phyloP scores from a whole-genome alignment of 2,888 invertebrate genomes.

The Drosophila koepferae region DNA sequence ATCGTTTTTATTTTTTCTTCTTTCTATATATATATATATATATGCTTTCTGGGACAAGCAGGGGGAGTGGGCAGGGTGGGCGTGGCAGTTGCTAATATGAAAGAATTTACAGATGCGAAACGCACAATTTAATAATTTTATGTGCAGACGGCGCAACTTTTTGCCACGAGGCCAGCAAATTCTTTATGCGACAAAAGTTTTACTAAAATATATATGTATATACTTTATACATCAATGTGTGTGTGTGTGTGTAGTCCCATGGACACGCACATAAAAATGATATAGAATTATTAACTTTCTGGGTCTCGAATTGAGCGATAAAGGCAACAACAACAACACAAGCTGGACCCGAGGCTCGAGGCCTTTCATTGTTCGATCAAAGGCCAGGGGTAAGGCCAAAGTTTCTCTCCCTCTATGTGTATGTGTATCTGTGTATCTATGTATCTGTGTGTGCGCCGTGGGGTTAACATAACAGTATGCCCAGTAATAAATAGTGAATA shows the following conservation, averaged over 20 bases:
- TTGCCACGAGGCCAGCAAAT: slow-evolving; percentile 26
- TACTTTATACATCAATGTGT: neutral
- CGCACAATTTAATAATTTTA: slow-evolving; percentile 51
- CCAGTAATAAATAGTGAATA: slow-evolving; percentile 72
- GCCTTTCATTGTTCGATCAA: slow-evolving; percentile 20
- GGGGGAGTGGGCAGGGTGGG: too few relatives aligned
- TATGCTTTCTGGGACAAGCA: neutral
- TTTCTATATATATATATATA: too few relatives aligned
- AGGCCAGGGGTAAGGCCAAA: neutral
- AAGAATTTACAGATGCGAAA: slow-evolving; percentile 45
- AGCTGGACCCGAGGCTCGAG: slow-evolving; percentile 17
- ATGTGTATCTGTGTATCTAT: neutral
- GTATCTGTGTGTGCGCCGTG: slow-evolving; percentile 1
- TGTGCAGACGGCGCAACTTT: slow-evolving; percentile 40
- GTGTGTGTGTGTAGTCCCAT: slow-evolving; percentile 2
- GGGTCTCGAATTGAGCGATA: slow-evolving; percentile 35
- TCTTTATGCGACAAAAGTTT: slow-evolving; percentile 52
- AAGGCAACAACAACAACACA: slow-evolving; percentile 37
- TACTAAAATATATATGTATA: neutral
- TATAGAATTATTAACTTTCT: slow-evolving; percentile 75
- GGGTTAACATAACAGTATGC: slow-evolving; percentile 23
- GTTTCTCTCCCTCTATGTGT: neutral
- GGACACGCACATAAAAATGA: slow-evolving; percentile 54
- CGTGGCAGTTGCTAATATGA: slow-evolving; percentile 18
- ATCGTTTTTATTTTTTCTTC: neutral